Evolutionary conservation across 2,113 vertebrate species (phyloP), one percentile per base, ranked within the genome.

Genomic region (Podarcis raffonei): DNA sequence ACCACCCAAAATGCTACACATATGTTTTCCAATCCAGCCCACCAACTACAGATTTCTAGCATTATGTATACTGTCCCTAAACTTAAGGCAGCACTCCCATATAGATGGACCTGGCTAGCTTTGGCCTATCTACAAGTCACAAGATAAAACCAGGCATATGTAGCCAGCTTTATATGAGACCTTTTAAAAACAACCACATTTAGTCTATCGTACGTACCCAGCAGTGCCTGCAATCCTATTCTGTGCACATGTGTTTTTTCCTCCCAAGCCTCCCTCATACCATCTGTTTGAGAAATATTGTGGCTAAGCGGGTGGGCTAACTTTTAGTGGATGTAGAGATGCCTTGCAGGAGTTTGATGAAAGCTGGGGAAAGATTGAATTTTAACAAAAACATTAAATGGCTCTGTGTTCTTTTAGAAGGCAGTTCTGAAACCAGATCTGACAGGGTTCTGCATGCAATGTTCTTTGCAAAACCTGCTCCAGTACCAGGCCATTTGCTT

Each of bases 141-240:
- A 76, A 48, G 32, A 0, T 48, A 65, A 76, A 8, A 82, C 37
- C 20, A 66, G 0, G 76, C 39, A 37, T 71, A 66, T 27, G 25
- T 12, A 25, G 77, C 77, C 16, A 23, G 32, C 27, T 84, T 57
- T 87, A 27, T 3, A 0, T 30, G 16, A 0, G 79, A 2, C 16
- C 57, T 25, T 1, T 42, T 53, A 1, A 35, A 82, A 88, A 89
- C 7, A 89, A 59, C 30, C n/a, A 27, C 32, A 76, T 85, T 76
- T 0, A 11, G 57, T 23, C 79, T 1, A 0, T 69, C 86, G 75
- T 2, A 0, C 13, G 68, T 65, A 0, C 53, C 87, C 80, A 89
- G 15, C 30, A 0, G 81, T 89, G 90, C 90, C 85, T 83, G 90
- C 89, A 92, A 62, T 4, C 57, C 15, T 22, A 42, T 81, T 57